Conservation (phyloP, 2,113 vertebrate genomes). For the Charadrius vociferus region DNA sequence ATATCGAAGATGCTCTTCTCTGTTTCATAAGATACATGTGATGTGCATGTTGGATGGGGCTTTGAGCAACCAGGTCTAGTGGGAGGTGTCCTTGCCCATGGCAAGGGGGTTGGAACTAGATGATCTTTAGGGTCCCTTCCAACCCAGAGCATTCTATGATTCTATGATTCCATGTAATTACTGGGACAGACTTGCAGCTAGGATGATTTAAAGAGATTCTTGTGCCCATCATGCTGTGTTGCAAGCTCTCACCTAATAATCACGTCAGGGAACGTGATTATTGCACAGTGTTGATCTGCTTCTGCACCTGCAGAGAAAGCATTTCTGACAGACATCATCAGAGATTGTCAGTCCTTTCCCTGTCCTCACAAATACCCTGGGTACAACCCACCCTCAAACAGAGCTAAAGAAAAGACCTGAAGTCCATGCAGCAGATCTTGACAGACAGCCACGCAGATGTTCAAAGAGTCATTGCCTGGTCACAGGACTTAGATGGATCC, state of each 20-base stretch:
- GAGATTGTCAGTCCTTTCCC: background rate
- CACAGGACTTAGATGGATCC: background rate
- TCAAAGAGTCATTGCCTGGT: background rate
- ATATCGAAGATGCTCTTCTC: background rate
- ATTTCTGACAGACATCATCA: background rate
- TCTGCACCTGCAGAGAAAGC: background rate
- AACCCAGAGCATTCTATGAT: too few species aligned
- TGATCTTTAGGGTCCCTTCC: too few species aligned
- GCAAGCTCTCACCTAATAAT: background rate
- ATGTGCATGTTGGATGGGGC: background rate
- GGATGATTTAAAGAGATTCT: background rate
- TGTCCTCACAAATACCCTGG: background rate
- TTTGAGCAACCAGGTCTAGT: too few species aligned
- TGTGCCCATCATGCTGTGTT: background rate
- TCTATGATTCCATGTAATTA: too few species aligned
- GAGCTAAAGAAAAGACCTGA: background rate
- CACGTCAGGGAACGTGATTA: fast-evolving
- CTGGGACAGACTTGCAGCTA: background rate
- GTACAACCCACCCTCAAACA: background rate
- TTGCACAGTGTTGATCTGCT: fast-evolving
- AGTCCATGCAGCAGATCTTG: background rate
- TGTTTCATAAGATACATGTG: background rate
- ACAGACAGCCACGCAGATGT: background rate
- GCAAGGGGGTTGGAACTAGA: too few species aligned
- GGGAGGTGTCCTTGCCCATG: too few species aligned